Conservation (phyloP, 2,888 invertebrate species). For the Listrodromus nycthemerus region DNA sequence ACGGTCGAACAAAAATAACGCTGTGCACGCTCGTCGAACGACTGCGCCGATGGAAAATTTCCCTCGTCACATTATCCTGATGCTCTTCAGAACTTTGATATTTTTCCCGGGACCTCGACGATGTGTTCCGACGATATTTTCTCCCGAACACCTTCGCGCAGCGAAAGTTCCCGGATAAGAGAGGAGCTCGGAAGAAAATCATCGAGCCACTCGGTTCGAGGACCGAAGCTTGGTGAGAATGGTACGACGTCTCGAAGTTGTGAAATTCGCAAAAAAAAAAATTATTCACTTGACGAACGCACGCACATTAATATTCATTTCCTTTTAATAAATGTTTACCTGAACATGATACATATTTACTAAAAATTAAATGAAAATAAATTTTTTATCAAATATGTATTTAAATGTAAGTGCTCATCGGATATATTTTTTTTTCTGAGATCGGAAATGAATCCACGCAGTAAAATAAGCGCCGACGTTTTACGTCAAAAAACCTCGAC, state of each 20-base stretch:
- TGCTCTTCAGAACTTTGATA: conserved; percentile 39
- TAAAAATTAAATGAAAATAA: no score
- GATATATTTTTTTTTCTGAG: no score
- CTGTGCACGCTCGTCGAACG: conserved; percentile 60
- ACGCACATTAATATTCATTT: no score
- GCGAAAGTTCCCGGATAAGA: conserved; percentile 19
- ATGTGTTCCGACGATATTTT: conserved; percentile 30
- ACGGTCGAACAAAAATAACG: conserved; percentile 74
- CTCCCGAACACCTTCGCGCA: conserved; percentile 17
- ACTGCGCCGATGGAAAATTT: conserved; percentile 74
- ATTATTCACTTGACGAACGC: no score
- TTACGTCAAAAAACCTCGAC: no score
- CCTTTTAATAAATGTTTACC: no score
- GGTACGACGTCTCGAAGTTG: not conserved
- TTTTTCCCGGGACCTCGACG: conserved; percentile 23
- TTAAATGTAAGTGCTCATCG: no score
- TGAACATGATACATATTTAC: no score
- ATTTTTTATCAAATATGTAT: no score
- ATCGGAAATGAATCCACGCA: no score
- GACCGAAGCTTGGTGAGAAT: not conserved
- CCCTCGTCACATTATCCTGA: conserved; percentile 37
- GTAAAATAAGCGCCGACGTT: no score
- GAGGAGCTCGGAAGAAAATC: not conserved
- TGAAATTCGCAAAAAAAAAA: no score
- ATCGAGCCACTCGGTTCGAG: not conserved